Evolutionary conservation across 2,797 vertebrate species (phyloP), one percentile per base, ranked within the genome.

Genomic region (Telmatherina bonti): DNA sequence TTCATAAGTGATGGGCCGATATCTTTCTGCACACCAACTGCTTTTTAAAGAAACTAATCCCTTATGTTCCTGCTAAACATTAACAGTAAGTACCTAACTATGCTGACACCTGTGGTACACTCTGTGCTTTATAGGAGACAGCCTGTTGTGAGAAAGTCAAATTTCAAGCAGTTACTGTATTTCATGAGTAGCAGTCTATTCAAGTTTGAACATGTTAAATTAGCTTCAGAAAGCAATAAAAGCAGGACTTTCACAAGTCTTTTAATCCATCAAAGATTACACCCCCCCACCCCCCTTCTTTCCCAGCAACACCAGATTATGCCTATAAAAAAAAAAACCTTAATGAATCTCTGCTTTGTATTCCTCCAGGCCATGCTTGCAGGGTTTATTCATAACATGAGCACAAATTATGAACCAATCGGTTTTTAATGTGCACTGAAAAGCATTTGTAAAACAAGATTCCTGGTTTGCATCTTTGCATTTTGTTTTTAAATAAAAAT

Each of bases 341-440:
- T 58, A 74, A 81, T 60, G 16, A 79, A 62, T 45, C 2, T 56
- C 3, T 54, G 43, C 47, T 69, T 72, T 74, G 16, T 10, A 58
- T 70, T 55, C 13, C 35, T 45, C 22, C n/a, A 31, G 52, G 43
- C 35, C 13, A 22, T n/a, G 41, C 62, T 41, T 74, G 49, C 36
- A 69, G 52, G 30, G 56, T 66, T 75, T 22, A 63, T 47, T 20
- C 2, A 43, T 35, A 59, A 60, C 36, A 38, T 16, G 18, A 20
- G 4, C 49, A 18, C 22, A 83, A 61, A 69, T 74, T 62, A 55
- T 53, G 27, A 69, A 56, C 36, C 2, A 38, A 76, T 72, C 64
- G 65, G 4, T 65, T 86, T 81, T 78, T 88, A 68, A 83, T 83
- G 85, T 81, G 78, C 56, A 26, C 35, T 71, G 16, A 41, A 67